A percentile compares a stretch with the other conserved stretches of the same genome.
phyloP scores from a whole-genome alignment of 2,797 vertebrate genomes.

The Sebastolobus alascanus region DNA sequence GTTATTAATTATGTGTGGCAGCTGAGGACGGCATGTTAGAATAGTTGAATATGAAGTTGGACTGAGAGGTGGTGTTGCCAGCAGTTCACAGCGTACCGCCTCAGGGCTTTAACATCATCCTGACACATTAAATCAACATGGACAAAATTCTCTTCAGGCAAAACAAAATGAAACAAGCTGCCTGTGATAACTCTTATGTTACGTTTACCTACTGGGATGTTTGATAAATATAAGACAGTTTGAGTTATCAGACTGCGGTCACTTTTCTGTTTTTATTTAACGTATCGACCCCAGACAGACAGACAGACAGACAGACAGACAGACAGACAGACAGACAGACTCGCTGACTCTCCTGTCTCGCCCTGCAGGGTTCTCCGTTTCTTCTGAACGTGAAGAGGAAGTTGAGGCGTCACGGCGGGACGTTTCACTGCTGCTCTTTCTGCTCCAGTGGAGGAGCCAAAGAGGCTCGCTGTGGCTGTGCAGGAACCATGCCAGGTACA shows the following conservation, averaged over 20 bases:
- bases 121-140: not conserved
- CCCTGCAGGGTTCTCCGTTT: conserved; percentile 91
- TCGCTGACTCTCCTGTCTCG: not conserved
- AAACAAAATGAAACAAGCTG: not conserved
- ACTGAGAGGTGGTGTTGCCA: not conserved
- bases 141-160: not conserved
- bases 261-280: not conserved
- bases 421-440: conserved; percentile 95
- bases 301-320: too few relatives aligned
- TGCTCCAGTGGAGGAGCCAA: conserved; percentile 95
- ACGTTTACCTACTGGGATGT: not conserved
- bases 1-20: not conserved
- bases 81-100: not conserved
- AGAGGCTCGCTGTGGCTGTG: conserved; percentile 90
- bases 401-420: conserved; percentile 85
- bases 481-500: conserved; percentile 94
- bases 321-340: too few relatives aligned
- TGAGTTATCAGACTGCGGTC: not conserved
- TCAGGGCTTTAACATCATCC: conserved; percentile 5
- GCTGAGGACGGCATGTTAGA: not conserved
- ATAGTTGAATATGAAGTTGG: not conserved
- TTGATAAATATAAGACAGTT: not conserved
- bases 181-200: not conserved
- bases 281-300: not conserved
- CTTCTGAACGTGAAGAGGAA: conserved; percentile 85